phyloP scores from a whole-genome alignment of 2,113 vertebrate species.

The Falco punctatus region DNA sequence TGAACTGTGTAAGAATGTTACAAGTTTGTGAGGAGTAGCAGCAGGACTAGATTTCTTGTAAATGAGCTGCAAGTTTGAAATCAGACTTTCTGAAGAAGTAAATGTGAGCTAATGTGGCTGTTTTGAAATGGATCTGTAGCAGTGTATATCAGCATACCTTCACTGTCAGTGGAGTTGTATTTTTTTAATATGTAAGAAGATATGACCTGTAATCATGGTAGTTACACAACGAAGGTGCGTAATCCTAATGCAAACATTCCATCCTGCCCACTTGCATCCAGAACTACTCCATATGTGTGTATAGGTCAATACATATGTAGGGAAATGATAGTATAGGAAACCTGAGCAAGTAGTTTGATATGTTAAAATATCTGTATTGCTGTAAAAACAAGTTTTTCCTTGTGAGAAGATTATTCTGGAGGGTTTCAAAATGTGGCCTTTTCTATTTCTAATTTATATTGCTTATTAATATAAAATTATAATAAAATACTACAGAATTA shows the following conservation, averaged over 20 bases:
- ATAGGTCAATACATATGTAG: neutral
- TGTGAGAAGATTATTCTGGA: neutral
- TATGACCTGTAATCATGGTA: neutral
- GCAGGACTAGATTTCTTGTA: neutral
- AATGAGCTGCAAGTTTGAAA: neutral
- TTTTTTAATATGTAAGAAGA: neutral
- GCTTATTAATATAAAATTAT: neutral
- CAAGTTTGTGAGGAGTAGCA: neutral
- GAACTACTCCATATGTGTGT: neutral
- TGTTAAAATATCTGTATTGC: neutral
- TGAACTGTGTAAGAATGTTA: neutral
- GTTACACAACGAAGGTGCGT: neutral
- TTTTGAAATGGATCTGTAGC: neutral
- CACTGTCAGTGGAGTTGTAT: neutral
- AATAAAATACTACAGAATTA: neutral
- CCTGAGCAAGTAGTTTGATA: neutral
- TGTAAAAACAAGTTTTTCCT: neutral
- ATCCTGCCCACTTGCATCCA: neutral
- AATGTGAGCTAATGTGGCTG: neutral
- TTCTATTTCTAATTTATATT: neutral
- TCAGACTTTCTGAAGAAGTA: neutral
- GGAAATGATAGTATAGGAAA: neutral
- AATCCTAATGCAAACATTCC: neutral
- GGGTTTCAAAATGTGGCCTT: neutral
- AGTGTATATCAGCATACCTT: neutral